Evolutionary conservation across 2,797 vertebrate species (phyloP).

Genomic region (Diglossa cyanea): DNA sequence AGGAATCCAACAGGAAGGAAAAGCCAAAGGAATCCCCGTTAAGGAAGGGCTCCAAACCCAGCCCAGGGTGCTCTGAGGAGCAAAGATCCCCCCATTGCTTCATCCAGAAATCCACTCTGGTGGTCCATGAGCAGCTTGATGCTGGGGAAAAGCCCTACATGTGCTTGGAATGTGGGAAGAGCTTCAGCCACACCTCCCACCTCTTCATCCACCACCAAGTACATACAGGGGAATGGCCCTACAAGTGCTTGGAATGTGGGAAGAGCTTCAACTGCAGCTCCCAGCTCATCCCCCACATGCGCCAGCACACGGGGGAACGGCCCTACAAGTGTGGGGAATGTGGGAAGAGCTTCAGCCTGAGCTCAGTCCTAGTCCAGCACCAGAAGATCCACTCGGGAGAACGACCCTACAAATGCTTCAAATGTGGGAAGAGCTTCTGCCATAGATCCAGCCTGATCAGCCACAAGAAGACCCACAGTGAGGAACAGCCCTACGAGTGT

Average conservation of each 20-base stretch:
- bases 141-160: not conserved
- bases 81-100: not conserved
- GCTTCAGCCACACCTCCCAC: too few species aligned
- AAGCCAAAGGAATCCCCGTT: not conserved
- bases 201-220: too few species aligned
- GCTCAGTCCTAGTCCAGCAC: not conserved
- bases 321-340: too few species aligned
- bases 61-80: not conserved
- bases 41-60: not conserved
- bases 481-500: not conserved
- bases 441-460: accelerated
- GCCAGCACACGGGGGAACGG: too few species aligned
- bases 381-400: not conserved
- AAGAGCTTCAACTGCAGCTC: not conserved
- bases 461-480: not conserved
- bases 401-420: not conserved
- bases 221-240: not conserved
- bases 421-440: not conserved
- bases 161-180: not conserved
- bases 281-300: too few species aligned
- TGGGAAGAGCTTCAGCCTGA: too few species aligned
- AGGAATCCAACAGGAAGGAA: not conserved
- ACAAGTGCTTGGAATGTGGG: not conserved
- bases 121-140: not conserved
- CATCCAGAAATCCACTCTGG: not conserved